phyloP scores from a whole-genome alignment of 1,140 invertebrate genomes.

The Dendrolimus punctatus region DNA sequence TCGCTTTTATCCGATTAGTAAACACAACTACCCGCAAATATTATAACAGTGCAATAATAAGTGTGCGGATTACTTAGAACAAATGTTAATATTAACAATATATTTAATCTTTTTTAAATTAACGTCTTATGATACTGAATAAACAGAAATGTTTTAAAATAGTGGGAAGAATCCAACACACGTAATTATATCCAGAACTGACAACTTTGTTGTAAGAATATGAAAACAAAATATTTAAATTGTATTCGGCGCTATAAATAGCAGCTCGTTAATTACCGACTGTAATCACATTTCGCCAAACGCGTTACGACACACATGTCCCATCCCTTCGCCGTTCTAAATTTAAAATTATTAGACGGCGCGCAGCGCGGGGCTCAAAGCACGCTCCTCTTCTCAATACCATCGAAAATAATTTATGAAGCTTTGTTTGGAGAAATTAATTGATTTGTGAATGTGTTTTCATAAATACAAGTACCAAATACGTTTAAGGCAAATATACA shows the following conservation, averaged over 20 bases:
- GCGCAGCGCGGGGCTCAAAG: slow-evolving; percentile 32
- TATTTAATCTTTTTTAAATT: no score
- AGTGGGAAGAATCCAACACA: no score
- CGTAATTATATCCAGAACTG: not conserved
- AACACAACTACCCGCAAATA: no score
- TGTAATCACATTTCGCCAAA: slow-evolving; percentile 71
- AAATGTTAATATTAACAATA: no score
- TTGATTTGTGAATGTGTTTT: slow-evolving; percentile 1
- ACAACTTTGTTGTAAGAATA: slow-evolving; percentile 35
- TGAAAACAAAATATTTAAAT: slow-evolving; percentile 53
- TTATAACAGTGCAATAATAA: no score
- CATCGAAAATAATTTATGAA: slow-evolving; percentile 65
- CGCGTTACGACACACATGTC: slow-evolving; percentile 68
- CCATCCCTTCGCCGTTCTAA: slow-evolving; percentile 69
- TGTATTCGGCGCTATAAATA: slow-evolving; percentile 54
- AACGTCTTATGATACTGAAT: no score
- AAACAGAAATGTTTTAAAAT: no score
- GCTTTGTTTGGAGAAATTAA: slow-evolving; percentile 39
- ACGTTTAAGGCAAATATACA: not conserved
- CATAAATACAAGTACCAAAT: not conserved
- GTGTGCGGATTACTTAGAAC: no score
- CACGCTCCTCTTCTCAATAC: slow-evolving; percentile 58
- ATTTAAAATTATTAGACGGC: slow-evolving; percentile 67
- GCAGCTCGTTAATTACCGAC: slow-evolving; percentile 62
- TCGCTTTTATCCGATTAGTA: no score